Conservation (phyloP, 2,888 invertebrate species). For the Drosophila monieri region DNA sequence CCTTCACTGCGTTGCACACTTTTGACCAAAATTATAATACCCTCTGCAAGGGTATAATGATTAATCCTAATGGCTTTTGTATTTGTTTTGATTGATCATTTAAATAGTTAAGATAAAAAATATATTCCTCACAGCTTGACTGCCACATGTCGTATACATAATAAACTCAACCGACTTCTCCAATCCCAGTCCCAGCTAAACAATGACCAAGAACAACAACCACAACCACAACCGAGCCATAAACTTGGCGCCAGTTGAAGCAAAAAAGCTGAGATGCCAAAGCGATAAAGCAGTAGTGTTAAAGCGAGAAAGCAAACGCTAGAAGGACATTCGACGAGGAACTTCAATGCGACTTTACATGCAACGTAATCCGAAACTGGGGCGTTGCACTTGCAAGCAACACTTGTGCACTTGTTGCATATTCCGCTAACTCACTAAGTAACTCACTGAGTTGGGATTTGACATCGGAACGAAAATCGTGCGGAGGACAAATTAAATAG, state of each 20-base stretch:
- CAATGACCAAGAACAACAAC: constrained; percentile 66
- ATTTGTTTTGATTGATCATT: too few relatives aligned
- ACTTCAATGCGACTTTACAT: constrained; percentile 3
- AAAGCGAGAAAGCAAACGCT: constrained; percentile 3
- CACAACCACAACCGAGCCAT: constrained; percentile 54
- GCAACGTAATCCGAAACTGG: constrained; percentile 4
- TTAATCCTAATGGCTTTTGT: neutral
- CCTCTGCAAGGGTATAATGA: too few relatives aligned
- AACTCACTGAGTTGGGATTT: neutral
- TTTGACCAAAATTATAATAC: too few relatives aligned
- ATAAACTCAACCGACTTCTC: constrained; percentile 16
- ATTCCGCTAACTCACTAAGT: neutral
- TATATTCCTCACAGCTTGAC: constrained; percentile 7
- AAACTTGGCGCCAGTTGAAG: constrained; percentile 68
- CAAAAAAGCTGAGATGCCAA: constrained; percentile 3
- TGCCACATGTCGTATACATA: constrained; percentile 17
- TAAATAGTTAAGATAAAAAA: too few relatives aligned
- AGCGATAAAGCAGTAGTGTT: neutral
- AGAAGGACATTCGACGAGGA: constrained; percentile 16
- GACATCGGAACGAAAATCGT: constrained; percentile 7
- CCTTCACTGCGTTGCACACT: too few relatives aligned
- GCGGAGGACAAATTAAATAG: constrained; percentile 33
- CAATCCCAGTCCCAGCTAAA: constrained; percentile 11
- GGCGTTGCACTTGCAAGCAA: constrained; percentile 37
- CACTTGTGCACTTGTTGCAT: constrained; percentile 76